Evolutionary conservation across 1,140 invertebrate species (phyloP).

Genomic region (Arion vulgaris): DNA sequence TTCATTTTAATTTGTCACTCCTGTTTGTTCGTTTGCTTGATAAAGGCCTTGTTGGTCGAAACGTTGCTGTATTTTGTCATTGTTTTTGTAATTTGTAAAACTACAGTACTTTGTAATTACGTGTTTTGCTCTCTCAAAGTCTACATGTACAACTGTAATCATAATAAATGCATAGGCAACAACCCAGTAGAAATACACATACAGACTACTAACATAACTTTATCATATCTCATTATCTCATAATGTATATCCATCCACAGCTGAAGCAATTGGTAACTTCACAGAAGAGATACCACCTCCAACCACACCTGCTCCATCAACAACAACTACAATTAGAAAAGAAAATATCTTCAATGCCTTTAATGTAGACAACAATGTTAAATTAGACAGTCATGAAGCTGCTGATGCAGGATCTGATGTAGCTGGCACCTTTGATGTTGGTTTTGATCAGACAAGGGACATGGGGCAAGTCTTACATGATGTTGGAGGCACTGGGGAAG

Average conservation of each 20-base stretch:
- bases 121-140: too few relatives aligned
- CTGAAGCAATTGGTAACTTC: constrained; percentile 77
- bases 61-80: too few relatives aligned
- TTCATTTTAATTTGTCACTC: too few relatives aligned
- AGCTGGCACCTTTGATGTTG: constrained; percentile 6
- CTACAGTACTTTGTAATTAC: too few relatives aligned
- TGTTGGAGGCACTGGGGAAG: constrained; percentile 5
- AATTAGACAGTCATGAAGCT: not conserved
- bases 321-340: constrained; percentile 39
- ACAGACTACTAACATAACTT: too few relatives aligned
- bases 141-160: too few relatives aligned
- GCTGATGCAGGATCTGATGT: constrained; percentile 1
- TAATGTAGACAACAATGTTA: constrained; percentile 9
- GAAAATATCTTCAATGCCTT: constrained; percentile 21
- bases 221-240: too few relatives aligned
- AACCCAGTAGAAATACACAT: too few relatives aligned
- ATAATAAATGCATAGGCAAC: too few relatives aligned
- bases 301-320: constrained; percentile 51
- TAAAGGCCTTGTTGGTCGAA: too few relatives aligned
- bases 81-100: too few relatives aligned
- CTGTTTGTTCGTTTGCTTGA: too few relatives aligned
- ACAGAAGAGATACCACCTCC: constrained; percentile 76
- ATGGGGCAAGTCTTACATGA: not conserved
- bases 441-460: constrained; percentile 2
- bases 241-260: not conserved